A percentile compares a stretch with the other conserved stretches of the same genome.
Evolutionary conservation across 2,113 vertebrate genomes (phyloP).

Genomic region (Takifugu flavidus): DNA sequence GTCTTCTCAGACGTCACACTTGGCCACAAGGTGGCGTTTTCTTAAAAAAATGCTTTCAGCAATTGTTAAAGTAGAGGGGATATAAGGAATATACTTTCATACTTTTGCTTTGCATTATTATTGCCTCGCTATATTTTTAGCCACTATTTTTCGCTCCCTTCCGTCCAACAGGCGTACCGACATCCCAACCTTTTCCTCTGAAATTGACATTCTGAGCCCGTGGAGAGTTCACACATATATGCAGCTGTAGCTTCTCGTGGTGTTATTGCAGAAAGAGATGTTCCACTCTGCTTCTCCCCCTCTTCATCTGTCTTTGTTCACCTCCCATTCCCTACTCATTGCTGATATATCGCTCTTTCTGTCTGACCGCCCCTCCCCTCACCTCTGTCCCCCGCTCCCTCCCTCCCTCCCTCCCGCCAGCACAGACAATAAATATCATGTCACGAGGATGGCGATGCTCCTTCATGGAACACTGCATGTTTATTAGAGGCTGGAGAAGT

Average conservation of each 20-base stretch:
- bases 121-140: too few species aligned
- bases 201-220: background rate
- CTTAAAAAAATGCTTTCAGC: too few species aligned
- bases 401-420: slow-evolving; percentile 76
- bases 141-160: too few species aligned
- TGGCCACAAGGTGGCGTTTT: too few species aligned
- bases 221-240: slow-evolving; percentile 10
- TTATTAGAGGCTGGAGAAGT: slow-evolving; percentile 99
- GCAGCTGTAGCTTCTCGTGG: slow-evolving; percentile 9
- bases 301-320: slow-evolving; percentile 81
- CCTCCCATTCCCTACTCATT: slow-evolving; percentile 38
- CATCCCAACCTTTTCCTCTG: too few species aligned
- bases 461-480: slow-evolving; percentile 99
- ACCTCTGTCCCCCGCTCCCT: slow-evolving; percentile 48
- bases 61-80: too few species aligned
- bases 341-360: slow-evolving; percentile 59
- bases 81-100: too few species aligned
- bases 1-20: too few species aligned
- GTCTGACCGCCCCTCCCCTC: slow-evolving; percentile 33
- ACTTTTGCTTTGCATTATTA: too few species aligned
- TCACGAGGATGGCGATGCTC: slow-evolving; percentile 94
- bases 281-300: slow-evolving; percentile 74
- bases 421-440: slow-evolving; percentile 98
- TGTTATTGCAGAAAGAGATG: slow-evolving; percentile 43
- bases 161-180: too few species aligned